A percentile compares a stretch with the other conserved stretches of the same genome.
Conservation (phyloP, 2,113 vertebrate genomes). For the Pheucticus melanocephalus region DNA sequence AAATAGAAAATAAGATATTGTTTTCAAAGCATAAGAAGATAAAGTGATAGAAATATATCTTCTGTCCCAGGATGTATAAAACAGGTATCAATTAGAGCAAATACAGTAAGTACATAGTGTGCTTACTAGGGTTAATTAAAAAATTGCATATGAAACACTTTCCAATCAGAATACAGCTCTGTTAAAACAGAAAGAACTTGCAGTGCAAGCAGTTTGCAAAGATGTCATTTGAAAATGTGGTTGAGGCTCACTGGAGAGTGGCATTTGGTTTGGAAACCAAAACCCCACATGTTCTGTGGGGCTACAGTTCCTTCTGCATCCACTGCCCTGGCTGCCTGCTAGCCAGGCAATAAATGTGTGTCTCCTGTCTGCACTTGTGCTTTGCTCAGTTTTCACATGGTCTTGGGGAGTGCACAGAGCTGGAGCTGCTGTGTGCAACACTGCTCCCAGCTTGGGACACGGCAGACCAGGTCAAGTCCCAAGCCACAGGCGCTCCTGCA, state of each 20-base stretch:
- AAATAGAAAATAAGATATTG: neutral
- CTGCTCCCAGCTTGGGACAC: neutral
- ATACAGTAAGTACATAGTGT: neutral
- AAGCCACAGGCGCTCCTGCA: neutral
- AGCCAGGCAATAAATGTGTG: neutral
- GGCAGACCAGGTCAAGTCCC: neutral
- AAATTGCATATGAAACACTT: neutral
- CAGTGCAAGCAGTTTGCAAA: neutral
- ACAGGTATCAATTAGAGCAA: neutral
- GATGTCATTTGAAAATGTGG: accelerated
- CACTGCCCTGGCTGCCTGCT: neutral
- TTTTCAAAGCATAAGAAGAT: neutral
- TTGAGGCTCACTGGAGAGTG: neutral
- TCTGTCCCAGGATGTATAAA: neutral
- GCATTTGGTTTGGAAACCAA: neutral
- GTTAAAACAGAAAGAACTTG: neutral
- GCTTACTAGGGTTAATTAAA: neutral
- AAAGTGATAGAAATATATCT: neutral
- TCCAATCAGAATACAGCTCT: neutral
- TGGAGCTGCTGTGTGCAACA: accelerated
- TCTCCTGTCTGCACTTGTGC: neutral
- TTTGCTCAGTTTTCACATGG: neutral
- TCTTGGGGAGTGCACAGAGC: neutral
- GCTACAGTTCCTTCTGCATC: neutral
- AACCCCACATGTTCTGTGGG: neutral